Base-by-base conservation (phyloP, 1,140 invertebrate genomes). In the Chrysoperla carnea region DNA sequence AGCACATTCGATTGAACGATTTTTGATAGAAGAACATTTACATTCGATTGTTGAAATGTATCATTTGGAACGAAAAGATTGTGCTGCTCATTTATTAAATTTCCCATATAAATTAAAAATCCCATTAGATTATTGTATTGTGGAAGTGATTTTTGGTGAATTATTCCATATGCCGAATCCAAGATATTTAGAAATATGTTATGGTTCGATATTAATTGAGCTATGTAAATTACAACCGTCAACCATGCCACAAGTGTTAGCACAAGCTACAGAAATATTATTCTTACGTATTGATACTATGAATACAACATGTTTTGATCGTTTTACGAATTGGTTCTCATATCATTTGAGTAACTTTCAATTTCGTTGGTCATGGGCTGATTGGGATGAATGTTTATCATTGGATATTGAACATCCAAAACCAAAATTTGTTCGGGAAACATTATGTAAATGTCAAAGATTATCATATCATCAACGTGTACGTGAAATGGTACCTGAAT, bases 271-370 rank as follows among this genome's bases (percentile, higher is more conserved):
- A 14, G 93, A 98, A 67, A 84, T 99, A 52, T 61, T 99, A 14
- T 99, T 94, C 59, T 81, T 93, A 61, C 72, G 94, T 50, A 82
- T 97, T 56, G 92, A 98, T 56, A 81, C 83, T 8, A 98, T 99
- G 94, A 95, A 97, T 57, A 80, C 88, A 2, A 78, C 86, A 5
- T 93, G 92, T 59, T 91, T 99, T 63, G 93, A 99, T 60, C 81
- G 93, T 44, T 95, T 99, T 63, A 84, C 89, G 3, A 84, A 78
- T 56, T 99, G 95, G 95, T 99, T 99, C 68, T 78, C 89, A 1
- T 99, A 98, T 58, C 95, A 99, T 67, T 71, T 99, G 60, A 98
- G 93, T 58, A 99, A 99, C 66, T 99, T 99, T 57, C 92, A 98
- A 63, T 98, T 95, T 56, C 78, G 90, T 40, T 99, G 95, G 94